These are phyloP conservation scores for Mermis nigrescens DNA, from an alignment of 2,888 invertebrate species.

Conservation along the genomic window DNA sequence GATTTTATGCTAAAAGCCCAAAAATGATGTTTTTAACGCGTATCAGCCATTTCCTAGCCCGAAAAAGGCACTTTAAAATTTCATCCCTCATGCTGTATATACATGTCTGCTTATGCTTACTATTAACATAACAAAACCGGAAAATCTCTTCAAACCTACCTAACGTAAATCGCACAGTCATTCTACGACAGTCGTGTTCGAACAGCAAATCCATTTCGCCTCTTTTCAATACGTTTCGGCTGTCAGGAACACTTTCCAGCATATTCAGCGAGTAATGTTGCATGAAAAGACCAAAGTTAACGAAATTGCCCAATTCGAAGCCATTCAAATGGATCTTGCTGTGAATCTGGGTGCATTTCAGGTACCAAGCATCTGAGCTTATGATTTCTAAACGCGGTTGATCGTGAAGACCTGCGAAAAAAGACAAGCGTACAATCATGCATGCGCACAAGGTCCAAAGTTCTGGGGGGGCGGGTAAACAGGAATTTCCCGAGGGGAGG, in stretches of 20 bases:
- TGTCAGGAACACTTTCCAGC: not conserved
- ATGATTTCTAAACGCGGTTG: not conserved
- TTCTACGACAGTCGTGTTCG: conserved; percentile 4
- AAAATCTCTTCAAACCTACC: not conserved
- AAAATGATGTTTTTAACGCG: no score
- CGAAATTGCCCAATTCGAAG: conserved; percentile 4
- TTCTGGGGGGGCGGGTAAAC: no score
- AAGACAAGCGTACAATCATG: no score
- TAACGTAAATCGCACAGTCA: not conserved
- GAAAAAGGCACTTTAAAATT: no score
- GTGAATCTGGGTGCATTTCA: not conserved
- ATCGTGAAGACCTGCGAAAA: not conserved
- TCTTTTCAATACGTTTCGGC: not conserved
- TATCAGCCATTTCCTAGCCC: no score
- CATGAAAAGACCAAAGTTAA: conserved; percentile 2
- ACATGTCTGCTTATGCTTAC: no score
- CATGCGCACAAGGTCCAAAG: no score
- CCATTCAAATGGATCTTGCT: not conserved
- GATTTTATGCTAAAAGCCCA: no score
- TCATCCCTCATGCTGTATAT: no score
- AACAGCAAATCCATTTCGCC: not conserved
- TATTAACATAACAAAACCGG: no score
- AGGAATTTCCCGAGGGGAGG: no score
- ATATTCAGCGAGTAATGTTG: conserved; percentile 1
- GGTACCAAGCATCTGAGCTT: not conserved